Evolutionary conservation across 1,140 invertebrate genomes (phyloP).

Genomic region (Glossosoma conforme): DNA sequence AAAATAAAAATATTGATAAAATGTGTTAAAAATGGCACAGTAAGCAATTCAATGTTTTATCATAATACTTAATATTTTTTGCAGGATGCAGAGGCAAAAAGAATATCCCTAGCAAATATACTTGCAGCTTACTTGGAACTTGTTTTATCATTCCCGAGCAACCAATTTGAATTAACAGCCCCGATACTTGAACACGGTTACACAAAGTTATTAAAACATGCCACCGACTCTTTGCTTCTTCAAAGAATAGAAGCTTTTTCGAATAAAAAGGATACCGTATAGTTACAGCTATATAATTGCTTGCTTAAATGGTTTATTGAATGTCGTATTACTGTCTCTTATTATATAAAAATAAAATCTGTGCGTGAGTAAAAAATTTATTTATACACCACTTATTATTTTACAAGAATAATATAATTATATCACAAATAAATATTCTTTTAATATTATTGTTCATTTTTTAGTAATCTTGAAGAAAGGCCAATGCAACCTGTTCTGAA

Average conservation of each 20-base stretch:
- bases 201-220: slow-evolving; percentile 49
- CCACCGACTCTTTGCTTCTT: slow-evolving; percentile 43
- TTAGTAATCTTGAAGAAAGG: slow-evolving; percentile 37
- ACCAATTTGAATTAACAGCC: slow-evolving; percentile 49
- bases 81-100: slow-evolving; percentile 53
- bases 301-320: too few relatives aligned
- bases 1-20: neutral
- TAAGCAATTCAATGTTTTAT: slow-evolving; percentile 14
- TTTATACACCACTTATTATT: too few relatives aligned
- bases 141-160: slow-evolving; percentile 50
- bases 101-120: slow-evolving; percentile 53
- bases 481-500: slow-evolving; percentile 47
- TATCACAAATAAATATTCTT: too few relatives aligned
- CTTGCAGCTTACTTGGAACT: slow-evolving; percentile 56
- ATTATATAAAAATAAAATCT: neutral
- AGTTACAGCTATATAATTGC: slow-evolving; percentile 4
- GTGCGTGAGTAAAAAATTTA: neutral
- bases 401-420: too few relatives aligned
- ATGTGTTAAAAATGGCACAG: neutral
- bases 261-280: slow-evolving; percentile 29
- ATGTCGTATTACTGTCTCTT: neutral
- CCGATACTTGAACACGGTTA: slow-evolving; percentile 51
- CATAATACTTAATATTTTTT: slow-evolving; percentile 25
- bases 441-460: too few relatives aligned
- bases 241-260: slow-evolving; percentile 36